Percentiles rank a stretch among this genome's conserved stretches.
These are phyloP conservation scores for Anastatus disparis DNA, from an alignment of 1,140 invertebrate genomes.

Conservation along the genomic window DNA sequence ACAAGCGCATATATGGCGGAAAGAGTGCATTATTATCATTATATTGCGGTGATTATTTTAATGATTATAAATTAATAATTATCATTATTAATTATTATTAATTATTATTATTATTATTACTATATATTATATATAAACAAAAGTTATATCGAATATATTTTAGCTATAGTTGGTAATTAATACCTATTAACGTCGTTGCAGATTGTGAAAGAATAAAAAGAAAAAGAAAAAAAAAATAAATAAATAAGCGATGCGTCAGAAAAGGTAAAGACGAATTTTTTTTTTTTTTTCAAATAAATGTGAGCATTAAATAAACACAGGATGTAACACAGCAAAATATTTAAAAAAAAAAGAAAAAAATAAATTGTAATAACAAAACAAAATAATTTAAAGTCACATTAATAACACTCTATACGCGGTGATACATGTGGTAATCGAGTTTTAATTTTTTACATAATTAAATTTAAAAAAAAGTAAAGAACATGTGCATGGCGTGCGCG, in stretches of 20 bases:
- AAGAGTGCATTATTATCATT: conserved; percentile 35
- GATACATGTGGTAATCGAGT: conserved; percentile 45
- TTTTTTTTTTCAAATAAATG: too few relatives aligned
- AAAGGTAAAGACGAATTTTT: conserved; percentile 40
- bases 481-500: conserved; percentile 8
- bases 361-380: not conserved
- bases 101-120: conserved; percentile 51
- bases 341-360: conserved; percentile 2
- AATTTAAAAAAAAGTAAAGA: conserved; percentile 43
- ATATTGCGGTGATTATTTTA: conserved; percentile 41
- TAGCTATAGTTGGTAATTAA: conserved; percentile 65
- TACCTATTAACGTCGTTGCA: conserved; percentile 66
- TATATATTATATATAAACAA: conserved; percentile 63
- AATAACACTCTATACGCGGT: conserved; percentile 9
- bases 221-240: too few relatives aligned
- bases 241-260: conserved; percentile 48
- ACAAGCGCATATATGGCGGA: not conserved
- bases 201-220: conserved; percentile 47
- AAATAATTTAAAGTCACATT: too few relatives aligned
- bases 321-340: conserved; percentile 16
- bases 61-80: conserved; percentile 47
- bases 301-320: too few relatives aligned
- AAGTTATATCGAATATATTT: conserved; percentile 67
- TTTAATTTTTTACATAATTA: conserved; percentile 63
- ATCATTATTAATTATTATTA: conserved; percentile 48